A percentile compares a stretch with the other conserved stretches of the same genome.
phyloP scores from a whole-genome alignment of 1,140 invertebrate species.

The Temnothorax longispinosus region DNA sequence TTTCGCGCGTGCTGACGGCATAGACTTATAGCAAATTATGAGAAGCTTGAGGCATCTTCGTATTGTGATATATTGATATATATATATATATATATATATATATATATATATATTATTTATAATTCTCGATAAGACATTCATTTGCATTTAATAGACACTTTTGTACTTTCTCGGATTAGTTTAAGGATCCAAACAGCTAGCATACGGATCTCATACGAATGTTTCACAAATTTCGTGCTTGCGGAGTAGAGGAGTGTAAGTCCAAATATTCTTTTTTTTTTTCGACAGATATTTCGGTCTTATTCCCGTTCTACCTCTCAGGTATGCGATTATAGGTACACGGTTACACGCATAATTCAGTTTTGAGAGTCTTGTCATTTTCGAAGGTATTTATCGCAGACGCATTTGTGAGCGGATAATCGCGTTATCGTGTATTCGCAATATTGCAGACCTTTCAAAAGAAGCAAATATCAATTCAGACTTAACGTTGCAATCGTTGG shows the following conservation, averaged over 20 bases:
- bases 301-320: not conserved
- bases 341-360: not conserved
- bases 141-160: constrained; percentile 50
- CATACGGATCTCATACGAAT: constrained; percentile 15
- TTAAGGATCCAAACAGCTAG: constrained; percentile 17
- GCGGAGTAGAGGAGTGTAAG: not conserved
- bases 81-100: constrained; percentile 71
- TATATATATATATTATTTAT: constrained; percentile 61
- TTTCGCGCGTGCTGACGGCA: constrained; percentile 47
- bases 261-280: constrained; percentile 5
- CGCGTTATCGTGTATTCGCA: not conserved
- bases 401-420: not conserved
- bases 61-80: constrained; percentile 82
- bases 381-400: not conserved
- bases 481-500: not conserved
- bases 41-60: constrained; percentile 76
- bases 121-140: constrained; percentile 34
- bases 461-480: not conserved
- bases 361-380: not conserved
- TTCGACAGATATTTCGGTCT: not conserved
- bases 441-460: not conserved
- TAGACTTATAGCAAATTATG: constrained; percentile 59
- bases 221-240: constrained; percentile 1
- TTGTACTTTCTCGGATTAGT: constrained; percentile 36
- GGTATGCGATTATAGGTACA: not conserved